A percentile compares a stretch with the other conserved stretches of the same genome.
phyloP scores from a whole-genome alignment of 1,140 invertebrate genomes.

The Mya arenaria region DNA sequence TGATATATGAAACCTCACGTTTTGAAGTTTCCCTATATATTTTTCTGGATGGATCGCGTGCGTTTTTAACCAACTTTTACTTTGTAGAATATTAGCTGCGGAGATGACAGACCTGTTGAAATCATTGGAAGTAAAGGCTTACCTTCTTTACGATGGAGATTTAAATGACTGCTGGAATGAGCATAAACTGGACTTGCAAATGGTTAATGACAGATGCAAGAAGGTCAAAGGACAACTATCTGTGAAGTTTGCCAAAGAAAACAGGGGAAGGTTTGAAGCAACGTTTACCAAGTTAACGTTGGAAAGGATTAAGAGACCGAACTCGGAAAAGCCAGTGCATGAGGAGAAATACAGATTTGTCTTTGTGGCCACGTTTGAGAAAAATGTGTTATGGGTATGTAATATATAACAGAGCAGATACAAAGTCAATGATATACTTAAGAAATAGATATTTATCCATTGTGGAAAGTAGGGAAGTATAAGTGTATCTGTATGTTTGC shows the following conservation, averaged over 20 bases:
- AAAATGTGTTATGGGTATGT: not conserved
- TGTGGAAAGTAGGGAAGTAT: not conserved
- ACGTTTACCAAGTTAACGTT: conserved; percentile 12
- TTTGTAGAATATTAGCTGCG: conserved; percentile 5
- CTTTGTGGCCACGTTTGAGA: not conserved
- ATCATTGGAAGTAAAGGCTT: not conserved
- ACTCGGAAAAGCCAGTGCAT: conserved; percentile 21
- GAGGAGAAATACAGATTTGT: conserved; percentile 43
- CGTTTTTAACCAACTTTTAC: too few relatives aligned
- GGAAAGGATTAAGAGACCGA: not conserved
- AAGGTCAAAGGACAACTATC: not conserved
- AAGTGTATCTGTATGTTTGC: not conserved
- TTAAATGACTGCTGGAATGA: conserved; percentile 10
- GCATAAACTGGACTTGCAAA: not conserved
- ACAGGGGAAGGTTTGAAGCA: conserved; percentile 4
- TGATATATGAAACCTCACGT: too few relatives aligned
- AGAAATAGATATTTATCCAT: not conserved
- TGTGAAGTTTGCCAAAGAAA: not conserved
- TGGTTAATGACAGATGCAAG: not conserved
- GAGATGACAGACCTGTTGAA: not conserved
- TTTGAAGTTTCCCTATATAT: too few relatives aligned
- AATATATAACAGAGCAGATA: too few relatives aligned
- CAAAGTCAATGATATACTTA: too few relatives aligned
- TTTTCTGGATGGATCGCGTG: too few relatives aligned
- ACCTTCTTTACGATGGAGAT: conserved; percentile 12